These are phyloP conservation scores for Corythoichthys haematopterus DNA, from an alignment of 2,113 vertebrate genomes.

Conservation along the genomic window DNA sequence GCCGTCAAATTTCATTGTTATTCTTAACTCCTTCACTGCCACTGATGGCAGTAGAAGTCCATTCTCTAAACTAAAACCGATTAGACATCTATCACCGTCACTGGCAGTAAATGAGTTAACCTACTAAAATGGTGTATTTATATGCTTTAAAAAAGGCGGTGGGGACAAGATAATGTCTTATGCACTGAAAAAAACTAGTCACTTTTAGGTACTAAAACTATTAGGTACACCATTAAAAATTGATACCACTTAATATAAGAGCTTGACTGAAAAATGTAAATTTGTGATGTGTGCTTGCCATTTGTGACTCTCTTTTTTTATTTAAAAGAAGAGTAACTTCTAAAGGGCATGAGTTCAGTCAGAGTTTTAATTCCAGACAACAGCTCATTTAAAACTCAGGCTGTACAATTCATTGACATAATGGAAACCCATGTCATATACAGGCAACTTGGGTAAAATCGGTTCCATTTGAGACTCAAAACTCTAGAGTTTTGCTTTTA, in stretches of 20 bases:
- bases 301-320: neutral
- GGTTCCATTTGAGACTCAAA: neutral
- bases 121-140: neutral
- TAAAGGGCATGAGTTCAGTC: neutral
- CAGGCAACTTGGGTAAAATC: neutral
- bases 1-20: neutral
- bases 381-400: no score
- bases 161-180: neutral
- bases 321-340: slow-evolving; percentile 20
- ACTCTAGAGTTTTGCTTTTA: neutral
- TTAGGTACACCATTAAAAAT: neutral
- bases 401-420: no score
- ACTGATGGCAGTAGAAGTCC: no score
- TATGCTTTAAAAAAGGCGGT: neutral
- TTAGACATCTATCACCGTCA: no score
- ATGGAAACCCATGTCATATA: no score
- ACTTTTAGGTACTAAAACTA: neutral
- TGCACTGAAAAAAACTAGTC: neutral
- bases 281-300: neutral
- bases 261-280: neutral
- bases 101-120: no score
- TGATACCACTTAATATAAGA: neutral
- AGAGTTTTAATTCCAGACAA: no score
- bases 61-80: no score
- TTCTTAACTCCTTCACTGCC: no score